Evolutionary conservation across 2,888 invertebrate genomes (phyloP).

Genomic region (Dolichomitus sp.): DNA sequence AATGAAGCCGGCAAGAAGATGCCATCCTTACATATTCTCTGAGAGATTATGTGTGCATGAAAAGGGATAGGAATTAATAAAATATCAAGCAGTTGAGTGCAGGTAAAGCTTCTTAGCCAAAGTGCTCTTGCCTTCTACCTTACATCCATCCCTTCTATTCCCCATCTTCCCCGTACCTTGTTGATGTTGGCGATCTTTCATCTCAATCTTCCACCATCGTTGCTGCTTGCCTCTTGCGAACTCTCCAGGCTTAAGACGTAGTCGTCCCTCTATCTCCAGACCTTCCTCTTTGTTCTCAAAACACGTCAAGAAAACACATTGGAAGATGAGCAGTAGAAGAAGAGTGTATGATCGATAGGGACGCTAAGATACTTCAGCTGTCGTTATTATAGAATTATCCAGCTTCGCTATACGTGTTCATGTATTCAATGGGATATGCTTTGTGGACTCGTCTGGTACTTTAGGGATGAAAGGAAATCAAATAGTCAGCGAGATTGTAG

Average conservation of each 20-base stretch:
- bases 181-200: conserved; percentile 38
- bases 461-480: conserved; percentile 11
- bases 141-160: conserved; percentile 30
- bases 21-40: conserved; percentile 48
- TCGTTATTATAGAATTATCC: conserved; percentile 25
- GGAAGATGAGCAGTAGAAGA: conserved; percentile 6
- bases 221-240: conserved; percentile 3
- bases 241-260: conserved; percentile 9
- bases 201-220: conserved; percentile 49
- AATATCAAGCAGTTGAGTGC: conserved; percentile 79
- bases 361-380: conserved; percentile 21
- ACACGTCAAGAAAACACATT: conserved; percentile 35
- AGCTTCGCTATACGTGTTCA: conserved; percentile 1
- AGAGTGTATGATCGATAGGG: background rate
- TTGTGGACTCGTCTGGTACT: background rate
- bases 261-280: conserved; percentile 4
- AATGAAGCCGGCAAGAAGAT: background rate
- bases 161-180: conserved; percentile 31
- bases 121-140: conserved; percentile 68
- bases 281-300: conserved; percentile 42
- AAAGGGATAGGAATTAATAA: conserved; percentile 78
- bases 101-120: conserved; percentile 78
- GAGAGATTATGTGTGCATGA: conserved; percentile 67
- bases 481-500: background rate
- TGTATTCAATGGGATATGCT: background rate